phyloP scores from a whole-genome alignment of 2,113 vertebrate genomes.

The Notothenia rossii region DNA sequence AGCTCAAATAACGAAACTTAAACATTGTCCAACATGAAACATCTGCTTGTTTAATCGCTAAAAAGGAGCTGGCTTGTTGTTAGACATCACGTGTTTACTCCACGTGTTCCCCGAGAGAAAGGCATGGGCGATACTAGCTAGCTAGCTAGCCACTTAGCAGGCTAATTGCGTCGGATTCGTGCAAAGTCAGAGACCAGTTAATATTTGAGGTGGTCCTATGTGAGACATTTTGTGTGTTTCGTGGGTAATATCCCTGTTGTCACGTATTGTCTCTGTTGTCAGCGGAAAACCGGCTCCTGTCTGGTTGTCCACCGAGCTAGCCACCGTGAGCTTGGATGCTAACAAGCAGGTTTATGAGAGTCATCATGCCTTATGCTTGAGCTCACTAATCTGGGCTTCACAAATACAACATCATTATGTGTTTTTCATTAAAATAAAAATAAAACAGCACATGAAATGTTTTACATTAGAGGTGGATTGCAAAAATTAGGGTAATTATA shows the following conservation, averaged over 20 bases:
- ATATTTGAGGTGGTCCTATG: fast-evolving
- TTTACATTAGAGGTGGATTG: background rate
- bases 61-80: constrained; percentile 72
- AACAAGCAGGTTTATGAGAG: constrained; percentile 4
- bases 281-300: background rate
- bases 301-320: constrained; percentile 1
- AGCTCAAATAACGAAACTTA: fast-evolving
- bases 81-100: constrained; percentile 82
- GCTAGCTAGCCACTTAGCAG: constrained; percentile 7
- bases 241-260: constrained; percentile 4
- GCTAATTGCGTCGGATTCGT: background rate
- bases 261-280: constrained; percentile 18
- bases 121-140: constrained; percentile 60
- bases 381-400: background rate
- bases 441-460: fast-evolving
- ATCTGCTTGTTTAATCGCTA: constrained; percentile 17
- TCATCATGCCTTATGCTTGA: constrained; percentile 21
- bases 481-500: background rate
- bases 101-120: constrained; percentile 82
- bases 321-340: constrained; percentile 42
- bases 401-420: fast-evolving
- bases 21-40: background rate
- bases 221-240: background rate
- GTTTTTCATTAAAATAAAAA: background rate
- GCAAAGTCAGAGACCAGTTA: background rate